These are phyloP conservation scores for Schizopygopsis pylzovi DNA, from an alignment of 2,797 vertebrate genomes.

Conservation along the genomic window DNA sequence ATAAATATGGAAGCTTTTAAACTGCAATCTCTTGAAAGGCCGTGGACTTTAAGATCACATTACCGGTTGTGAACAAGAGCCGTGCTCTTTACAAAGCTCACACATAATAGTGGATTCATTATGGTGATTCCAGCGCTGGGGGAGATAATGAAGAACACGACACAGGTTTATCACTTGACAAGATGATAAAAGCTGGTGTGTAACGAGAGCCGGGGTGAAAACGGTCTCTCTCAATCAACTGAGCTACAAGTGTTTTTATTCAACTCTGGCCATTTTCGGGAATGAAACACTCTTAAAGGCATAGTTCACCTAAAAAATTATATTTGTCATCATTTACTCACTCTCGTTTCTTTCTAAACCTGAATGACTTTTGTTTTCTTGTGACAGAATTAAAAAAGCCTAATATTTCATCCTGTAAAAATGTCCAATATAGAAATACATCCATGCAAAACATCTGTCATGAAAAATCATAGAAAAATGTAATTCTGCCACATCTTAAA, in stretches of 20 bases:
- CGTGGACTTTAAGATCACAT: conserved; percentile 35
- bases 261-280: background rate
- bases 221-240: conserved; percentile 2
- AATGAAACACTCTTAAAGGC: background rate
- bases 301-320: background rate
- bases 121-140: conserved; percentile 31
- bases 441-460: background rate
- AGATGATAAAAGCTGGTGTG: conserved; percentile 36
- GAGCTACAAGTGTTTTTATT: conserved; percentile 2
- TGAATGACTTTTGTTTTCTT: background rate
- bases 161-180: conserved; percentile 56
- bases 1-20: conserved; percentile 51
- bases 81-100: conserved; percentile 20
- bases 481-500: too few species aligned
- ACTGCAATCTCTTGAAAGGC: conserved; percentile 28
- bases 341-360: background rate
- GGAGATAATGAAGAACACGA: conserved; percentile 54
- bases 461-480: too few species aligned
- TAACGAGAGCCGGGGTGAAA: conserved; percentile 38
- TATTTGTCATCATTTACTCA: background rate
- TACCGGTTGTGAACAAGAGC: conserved; percentile 30
- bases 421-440: background rate
- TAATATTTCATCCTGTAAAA: background rate
- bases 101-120: conserved; percentile 49
- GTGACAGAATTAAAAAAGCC: background rate